A percentile compares a stretch with the other conserved stretches of the same genome.
These are phyloP conservation scores for Heliconius himera DNA, from an alignment of 1,140 invertebrate genomes.

Conservation along the genomic window DNA sequence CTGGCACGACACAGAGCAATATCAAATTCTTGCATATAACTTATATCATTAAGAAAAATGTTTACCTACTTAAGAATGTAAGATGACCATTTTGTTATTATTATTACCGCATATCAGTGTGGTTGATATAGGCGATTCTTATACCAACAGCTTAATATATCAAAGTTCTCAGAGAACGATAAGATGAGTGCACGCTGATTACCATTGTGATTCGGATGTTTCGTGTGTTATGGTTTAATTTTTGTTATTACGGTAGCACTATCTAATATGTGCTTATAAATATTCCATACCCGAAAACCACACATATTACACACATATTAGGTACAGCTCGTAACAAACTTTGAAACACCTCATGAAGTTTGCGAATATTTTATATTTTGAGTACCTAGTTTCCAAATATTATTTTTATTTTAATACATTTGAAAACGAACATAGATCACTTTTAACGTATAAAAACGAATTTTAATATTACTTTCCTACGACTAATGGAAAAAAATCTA, in stretches of 20 bases:
- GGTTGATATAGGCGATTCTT: neutral
- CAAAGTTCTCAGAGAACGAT: too few species aligned
- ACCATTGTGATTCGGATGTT: neutral
- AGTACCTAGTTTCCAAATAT: neutral
- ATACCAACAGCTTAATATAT: neutral
- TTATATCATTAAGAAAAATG: neutral
- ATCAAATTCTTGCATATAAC: neutral
- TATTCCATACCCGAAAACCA: neutral
- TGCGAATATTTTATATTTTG: neutral
- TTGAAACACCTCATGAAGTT: neutral
- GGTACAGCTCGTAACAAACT: neutral
- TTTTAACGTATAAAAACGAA: too few species aligned
- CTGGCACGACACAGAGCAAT: neutral
- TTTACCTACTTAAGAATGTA: neutral
- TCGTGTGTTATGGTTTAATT: neutral
- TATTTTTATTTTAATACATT: neutral
- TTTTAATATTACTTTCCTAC: too few species aligned
- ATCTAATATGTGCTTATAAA: too few species aligned
- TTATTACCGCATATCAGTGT: neutral
- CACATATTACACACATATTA: neutral
- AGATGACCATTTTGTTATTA: neutral
- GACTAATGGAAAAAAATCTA: too few species aligned
- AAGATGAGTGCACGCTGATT: neutral
- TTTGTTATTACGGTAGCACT: too few species aligned
- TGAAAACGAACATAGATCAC: too few species aligned